Percentiles rank a stretch among this genome's conserved stretches.
Conservation (phyloP, 2,888 invertebrate genomes). For the Neoaliturus tenellus region DNA sequence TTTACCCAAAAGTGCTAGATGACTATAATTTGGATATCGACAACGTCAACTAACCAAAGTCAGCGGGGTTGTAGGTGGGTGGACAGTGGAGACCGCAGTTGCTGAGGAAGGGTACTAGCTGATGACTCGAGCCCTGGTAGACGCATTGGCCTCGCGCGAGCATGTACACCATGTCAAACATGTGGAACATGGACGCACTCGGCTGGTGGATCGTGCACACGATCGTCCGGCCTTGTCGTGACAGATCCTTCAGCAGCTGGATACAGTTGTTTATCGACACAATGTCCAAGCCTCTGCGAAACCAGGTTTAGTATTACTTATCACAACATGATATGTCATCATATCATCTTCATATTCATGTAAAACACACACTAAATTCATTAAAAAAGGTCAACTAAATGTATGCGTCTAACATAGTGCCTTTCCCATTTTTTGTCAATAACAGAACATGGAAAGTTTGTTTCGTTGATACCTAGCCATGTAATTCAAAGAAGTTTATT, state of each 20-base stretch:
- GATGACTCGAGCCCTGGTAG: slow-evolving; percentile 81
- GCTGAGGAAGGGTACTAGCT: slow-evolving; percentile 82
- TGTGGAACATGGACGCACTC: slow-evolving; percentile 83
- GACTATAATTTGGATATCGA: too few relatives aligned
- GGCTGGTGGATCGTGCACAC: slow-evolving; percentile 90
- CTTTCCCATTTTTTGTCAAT: too few relatives aligned
- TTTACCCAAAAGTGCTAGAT: too few relatives aligned
- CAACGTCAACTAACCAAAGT: slow-evolving; percentile 79
- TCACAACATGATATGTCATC: too few relatives aligned
- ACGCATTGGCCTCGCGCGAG: slow-evolving; percentile 79
- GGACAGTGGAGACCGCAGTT: slow-evolving; percentile 82
- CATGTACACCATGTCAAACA: slow-evolving; percentile 84
- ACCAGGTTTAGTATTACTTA: too few relatives aligned
- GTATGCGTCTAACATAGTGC: too few relatives aligned
- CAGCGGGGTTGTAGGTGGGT: slow-evolving; percentile 87
- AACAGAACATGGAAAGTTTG: too few relatives aligned
- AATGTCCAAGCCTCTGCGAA: slow-evolving; percentile 79
- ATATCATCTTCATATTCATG: too few relatives aligned
- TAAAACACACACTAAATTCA: too few relatives aligned
- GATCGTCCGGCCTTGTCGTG: slow-evolving; percentile 83
- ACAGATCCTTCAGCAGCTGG: slow-evolving; percentile 80
- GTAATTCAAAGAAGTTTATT: too few relatives aligned
- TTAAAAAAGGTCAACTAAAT: too few relatives aligned
- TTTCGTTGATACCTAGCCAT: too few relatives aligned
- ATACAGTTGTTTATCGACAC: slow-evolving; percentile 85